Base-by-base conservation (phyloP, 2,113 vertebrate species). In the Mellivora capensis region DNA sequence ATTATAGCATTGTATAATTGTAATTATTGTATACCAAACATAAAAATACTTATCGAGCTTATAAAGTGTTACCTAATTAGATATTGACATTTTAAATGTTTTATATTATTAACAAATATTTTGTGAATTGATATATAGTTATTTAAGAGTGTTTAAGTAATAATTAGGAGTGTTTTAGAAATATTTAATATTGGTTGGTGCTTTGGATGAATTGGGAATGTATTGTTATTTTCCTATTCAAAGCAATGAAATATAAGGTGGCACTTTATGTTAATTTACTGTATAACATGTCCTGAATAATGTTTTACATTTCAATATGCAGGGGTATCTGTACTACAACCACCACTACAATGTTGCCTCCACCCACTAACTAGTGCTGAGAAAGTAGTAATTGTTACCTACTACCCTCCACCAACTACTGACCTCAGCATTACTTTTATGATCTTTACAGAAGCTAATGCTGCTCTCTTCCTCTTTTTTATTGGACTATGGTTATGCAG, bases 21-120 rank as follows among this genome's bases (percentile, higher is more conserved):
- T 59, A 94, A 84, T 87, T 72, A 59, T 52, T 96, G 14, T 52
- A 27, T 71, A 59, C n/a, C 42, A 95, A 96, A 94, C 57, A 93
- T 82, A 81, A 93, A 90, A 85, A 9, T 79, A 47, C 7, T 31
- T 71, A 52, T 18, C 84, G 37, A 71, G 39, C 67, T 95, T 3
- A 67, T 80, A 89, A 71, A 54, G 13, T 74, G 13, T 61, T 93
- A 93, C 89, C 72, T 44, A 77, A 44, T 54, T 44, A 77, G 52
- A 39, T 86, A 79, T 72, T 85, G 21, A 34, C 17, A 80, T 52
- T 77, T 91, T 84, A 87, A 95, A 44, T 87, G 5, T 17, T 27
- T 37, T 64, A 44, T 80, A 67, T 47, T 94, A 49, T 83, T 91
- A 18, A 61, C 13, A 91, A 89, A 54, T 87, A 10, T 21, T 96